Evolutionary conservation across 2,888 invertebrate species (phyloP).

Genomic region (Dicroscelio sp.): DNA sequence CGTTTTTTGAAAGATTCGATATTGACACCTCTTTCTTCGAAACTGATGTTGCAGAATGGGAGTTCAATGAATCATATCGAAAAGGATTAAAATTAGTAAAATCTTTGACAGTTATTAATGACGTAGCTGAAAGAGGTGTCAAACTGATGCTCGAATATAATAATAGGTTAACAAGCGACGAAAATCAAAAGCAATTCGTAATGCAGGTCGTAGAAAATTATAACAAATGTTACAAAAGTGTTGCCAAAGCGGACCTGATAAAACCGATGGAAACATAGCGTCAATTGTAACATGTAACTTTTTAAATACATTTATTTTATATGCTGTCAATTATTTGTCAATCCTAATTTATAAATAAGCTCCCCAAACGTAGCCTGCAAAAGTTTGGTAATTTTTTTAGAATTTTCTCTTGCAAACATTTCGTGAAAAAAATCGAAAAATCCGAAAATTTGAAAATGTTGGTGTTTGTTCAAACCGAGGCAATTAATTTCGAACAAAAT

Average conservation of each 20-base stretch:
- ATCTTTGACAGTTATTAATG: constrained; percentile 60
- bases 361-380: background rate
- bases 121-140: constrained; percentile 59
- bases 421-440: too few relatives aligned
- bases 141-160: constrained; percentile 49
- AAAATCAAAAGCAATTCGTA: constrained; percentile 63
- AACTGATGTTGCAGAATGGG: too few relatives aligned
- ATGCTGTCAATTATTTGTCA: too few relatives aligned
- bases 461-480: too few relatives aligned
- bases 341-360: background rate
- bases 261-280: background rate
- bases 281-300: too few relatives aligned
- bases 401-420: too few relatives aligned
- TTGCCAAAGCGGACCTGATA: background rate
- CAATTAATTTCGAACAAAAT: too few relatives aligned
- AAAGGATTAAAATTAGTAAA: too few relatives aligned
- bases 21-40: constrained; percentile 6
- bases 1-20: constrained; percentile 16
- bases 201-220: constrained; percentile 34
- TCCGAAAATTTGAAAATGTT: too few relatives aligned
- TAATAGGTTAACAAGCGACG: constrained; percentile 34
- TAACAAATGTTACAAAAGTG: background rate
- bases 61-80: too few relatives aligned
- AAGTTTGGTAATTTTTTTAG: too few relatives aligned
- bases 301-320: too few relatives aligned